A percentile compares a stretch with the other conserved stretches of the same genome.
phyloP scores from a whole-genome alignment of 2,113 vertebrate species.

The Passer montanus region DNA sequence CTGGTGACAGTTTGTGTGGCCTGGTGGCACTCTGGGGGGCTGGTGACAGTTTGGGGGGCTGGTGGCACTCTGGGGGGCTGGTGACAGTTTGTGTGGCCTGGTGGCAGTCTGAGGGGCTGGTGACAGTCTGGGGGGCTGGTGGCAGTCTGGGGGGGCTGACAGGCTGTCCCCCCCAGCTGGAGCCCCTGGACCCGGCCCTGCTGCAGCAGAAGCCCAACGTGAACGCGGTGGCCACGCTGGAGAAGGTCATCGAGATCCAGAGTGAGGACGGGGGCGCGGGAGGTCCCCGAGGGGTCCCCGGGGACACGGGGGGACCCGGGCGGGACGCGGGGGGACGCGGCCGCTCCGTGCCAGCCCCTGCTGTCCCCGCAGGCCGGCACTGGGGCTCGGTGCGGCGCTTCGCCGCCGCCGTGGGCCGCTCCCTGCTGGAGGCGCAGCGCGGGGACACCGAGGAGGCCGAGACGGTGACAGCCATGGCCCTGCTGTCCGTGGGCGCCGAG shows the following conservation, averaged over 20 bases:
- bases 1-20: too few species aligned
- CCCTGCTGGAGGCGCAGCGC: slow-evolving; percentile 85
- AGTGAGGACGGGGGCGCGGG: slow-evolving; percentile 72
- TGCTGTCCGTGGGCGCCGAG: slow-evolving; percentile 85
- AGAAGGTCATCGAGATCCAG: slow-evolving; percentile 91
- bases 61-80: too few species aligned
- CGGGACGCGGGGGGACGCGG: too few species aligned
- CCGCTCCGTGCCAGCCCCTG: too few species aligned
- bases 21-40: too few species aligned
- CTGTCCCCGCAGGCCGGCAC: slow-evolving; percentile 81
- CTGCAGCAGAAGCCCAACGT: slow-evolving; percentile 88
- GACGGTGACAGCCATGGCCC: slow-evolving; percentile 91
- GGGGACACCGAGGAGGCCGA: slow-evolving; percentile 88
- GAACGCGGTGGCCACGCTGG: slow-evolving; percentile 86
- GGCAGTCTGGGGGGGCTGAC: background rate
- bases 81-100: too few species aligned
- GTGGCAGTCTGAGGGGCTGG: too few species aligned
- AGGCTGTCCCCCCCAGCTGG: slow-evolving; percentile 69
- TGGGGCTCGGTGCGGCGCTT: slow-evolving; percentile 84
- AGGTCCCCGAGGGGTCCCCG: too few species aligned
- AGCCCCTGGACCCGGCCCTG: slow-evolving; percentile 82
- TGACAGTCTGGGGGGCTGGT: too few species aligned
- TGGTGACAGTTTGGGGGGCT: too few species aligned
- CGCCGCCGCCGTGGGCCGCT: slow-evolving; percentile 72
- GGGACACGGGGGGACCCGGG: too few species aligned